phyloP scores from a whole-genome alignment of 2,113 vertebrate species.

The Pangasianodon hypophthalmus region DNA sequence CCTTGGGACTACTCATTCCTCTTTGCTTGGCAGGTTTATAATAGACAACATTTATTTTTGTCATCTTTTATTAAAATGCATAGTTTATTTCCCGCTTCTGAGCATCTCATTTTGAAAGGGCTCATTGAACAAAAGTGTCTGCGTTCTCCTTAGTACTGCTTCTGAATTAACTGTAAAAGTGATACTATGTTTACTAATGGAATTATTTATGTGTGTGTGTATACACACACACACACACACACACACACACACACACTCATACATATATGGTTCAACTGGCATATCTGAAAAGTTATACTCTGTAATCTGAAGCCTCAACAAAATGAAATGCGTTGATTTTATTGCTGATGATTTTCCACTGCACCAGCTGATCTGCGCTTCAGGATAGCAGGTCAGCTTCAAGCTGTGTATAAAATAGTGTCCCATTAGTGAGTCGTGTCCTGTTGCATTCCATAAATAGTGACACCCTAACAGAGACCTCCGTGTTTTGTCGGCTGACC shows the following conservation, averaged over 20 bases:
- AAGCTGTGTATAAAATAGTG: conserved; percentile 38
- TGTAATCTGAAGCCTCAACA: neutral
- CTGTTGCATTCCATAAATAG: conserved; percentile 56
- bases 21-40: neutral
- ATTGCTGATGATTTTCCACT: conserved; percentile 12
- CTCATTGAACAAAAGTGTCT: neutral
- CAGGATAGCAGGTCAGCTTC: conserved; percentile 22
- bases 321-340: neutral
- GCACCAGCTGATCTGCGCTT: neutral
- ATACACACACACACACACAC: too few species aligned
- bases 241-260: too few species aligned
- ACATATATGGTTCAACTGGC: neutral
- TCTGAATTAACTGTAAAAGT: neutral
- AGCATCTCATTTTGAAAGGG: neutral
- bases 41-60: neutral
- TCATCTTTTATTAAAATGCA: neutral
- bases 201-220: neutral
- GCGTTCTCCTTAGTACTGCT: neutral
- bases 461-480: conserved; percentile 20
- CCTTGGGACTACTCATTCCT: neutral
- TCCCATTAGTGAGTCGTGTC: conserved; percentile 44
- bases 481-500: conserved; percentile 40
- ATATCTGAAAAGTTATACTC: neutral
- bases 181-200: neutral
- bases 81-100: neutral